Evolutionary conservation across 2,888 invertebrate genomes (phyloP).

Genomic region (Ochropacha duplaris): DNA sequence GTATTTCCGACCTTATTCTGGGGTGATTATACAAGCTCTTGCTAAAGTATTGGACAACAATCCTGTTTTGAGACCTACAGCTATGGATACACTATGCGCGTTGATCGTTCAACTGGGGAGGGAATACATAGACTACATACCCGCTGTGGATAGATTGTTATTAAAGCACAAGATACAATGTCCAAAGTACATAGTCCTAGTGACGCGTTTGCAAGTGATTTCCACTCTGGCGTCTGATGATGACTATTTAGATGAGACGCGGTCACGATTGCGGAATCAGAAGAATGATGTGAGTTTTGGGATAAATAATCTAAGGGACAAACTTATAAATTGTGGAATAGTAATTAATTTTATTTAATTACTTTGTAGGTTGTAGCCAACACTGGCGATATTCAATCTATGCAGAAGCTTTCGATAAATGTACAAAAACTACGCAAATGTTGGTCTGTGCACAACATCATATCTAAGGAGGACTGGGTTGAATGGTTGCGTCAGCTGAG

Average conservation of each 20-base stretch:
- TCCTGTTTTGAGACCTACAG: conserved; percentile 88
- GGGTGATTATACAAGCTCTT: conserved; percentile 96
- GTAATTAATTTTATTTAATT: background rate
- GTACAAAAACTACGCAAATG: conserved; percentile 92
- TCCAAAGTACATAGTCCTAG: conserved; percentile 89
- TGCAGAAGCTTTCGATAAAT: conserved; percentile 91
- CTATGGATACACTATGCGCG: conserved; percentile 96
- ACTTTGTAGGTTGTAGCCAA: conserved; percentile 55
- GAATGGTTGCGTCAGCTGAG: conserved; percentile 97
- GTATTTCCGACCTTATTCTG: conserved; percentile 95
- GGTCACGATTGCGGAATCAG: conserved; percentile 86
- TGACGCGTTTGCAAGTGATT: conserved; percentile 88
- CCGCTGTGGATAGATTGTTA: conserved; percentile 93
- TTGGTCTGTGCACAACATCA: conserved; percentile 93
- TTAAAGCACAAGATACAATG: conserved; percentile 91
- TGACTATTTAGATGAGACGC: conserved; percentile 86
- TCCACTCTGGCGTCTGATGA: conserved; percentile 90
- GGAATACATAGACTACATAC: conserved; percentile 96
- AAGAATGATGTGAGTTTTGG: conserved; percentile 84
- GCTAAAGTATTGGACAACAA: conserved; percentile 92
- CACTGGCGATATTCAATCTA: conserved; percentile 80
- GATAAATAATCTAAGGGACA: no score
- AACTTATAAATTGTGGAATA: background rate
- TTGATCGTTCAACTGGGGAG: conserved; percentile 94
- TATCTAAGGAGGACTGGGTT: conserved; percentile 99